Percentiles rank a stretch among this genome's conserved stretches.
Conservation (phyloP, 1,140 invertebrate species). For the Lanistes nyassanus region DNA sequence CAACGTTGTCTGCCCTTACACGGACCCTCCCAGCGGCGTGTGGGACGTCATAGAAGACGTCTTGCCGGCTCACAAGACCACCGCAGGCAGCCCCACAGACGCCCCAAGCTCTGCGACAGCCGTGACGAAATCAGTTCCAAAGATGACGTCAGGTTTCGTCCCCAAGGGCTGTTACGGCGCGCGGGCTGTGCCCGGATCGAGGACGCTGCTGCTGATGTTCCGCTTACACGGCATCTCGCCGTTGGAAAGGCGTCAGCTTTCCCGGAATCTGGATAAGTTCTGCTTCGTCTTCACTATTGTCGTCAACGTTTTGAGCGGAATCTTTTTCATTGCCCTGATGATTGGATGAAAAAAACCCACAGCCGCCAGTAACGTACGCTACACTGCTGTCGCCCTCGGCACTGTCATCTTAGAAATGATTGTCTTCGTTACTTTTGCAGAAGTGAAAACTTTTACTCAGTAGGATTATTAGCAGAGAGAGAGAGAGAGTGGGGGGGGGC, state of each 20-base stretch:
- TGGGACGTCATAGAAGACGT: neutral
- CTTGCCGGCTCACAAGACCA: neutral
- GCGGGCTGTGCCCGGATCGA: neutral
- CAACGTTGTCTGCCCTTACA: too few species aligned
- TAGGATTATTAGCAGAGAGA: too few species aligned
- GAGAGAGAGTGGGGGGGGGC: too few species aligned
- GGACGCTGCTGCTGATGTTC: neutral
- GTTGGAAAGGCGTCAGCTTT: neutral
- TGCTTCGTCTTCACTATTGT: slow-evolving; percentile 4
- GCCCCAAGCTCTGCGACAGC: neutral
- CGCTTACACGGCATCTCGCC: neutral
- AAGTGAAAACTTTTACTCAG: too few species aligned
- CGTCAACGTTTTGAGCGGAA: neutral
- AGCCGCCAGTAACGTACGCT: neutral
- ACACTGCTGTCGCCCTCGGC: neutral
- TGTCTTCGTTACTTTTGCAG: neutral
- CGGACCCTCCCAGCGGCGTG: neutral
- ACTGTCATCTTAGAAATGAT: neutral
- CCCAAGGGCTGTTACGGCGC: neutral
- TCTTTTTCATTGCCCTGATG: neutral
- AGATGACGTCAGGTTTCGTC: neutral
- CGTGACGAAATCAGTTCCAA: too few species aligned
- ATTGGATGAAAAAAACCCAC: neutral
- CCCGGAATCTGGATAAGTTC: neutral
- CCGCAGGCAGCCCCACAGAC: neutral